Evolutionary conservation across 2,888 invertebrate genomes (phyloP), one percentile per base, ranked within the genome.

Genomic region (Therioaphis trifolii): DNA sequence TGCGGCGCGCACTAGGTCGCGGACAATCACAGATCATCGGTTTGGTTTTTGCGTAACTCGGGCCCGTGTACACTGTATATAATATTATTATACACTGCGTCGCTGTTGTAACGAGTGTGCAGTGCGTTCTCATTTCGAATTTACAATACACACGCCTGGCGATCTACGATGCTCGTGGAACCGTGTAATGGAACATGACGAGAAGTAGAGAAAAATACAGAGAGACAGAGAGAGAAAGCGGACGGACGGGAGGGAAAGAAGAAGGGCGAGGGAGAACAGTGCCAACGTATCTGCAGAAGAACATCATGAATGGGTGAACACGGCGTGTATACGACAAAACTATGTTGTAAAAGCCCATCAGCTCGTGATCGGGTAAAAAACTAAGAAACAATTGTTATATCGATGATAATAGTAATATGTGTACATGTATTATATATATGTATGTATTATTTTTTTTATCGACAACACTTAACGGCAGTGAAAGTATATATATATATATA

Each of bases 401-500:
- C n/a, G n/a, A 52, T 78, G 24, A 52, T 49, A 49, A 77, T 68
- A 52, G 18, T 18, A 49, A 49, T 49, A 49, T 49, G 18, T 5
- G 7, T 18, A 18, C 18, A 18, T 5, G 18, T 14, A 14, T 14
- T 46, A 15, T 46, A 14, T 46, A 15, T 9, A 46, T 9, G 15
- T 46, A 14, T 46, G 14, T 46, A 46, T 63, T 29, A 14, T 69
- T 43, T 75, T 66, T 72, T 80, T 49, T 29, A 21, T 61, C 35
- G 71, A 49, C 43, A 58, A 79, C 72, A 80, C n/a, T 74, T 43
- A 18, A 46, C 21, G n/a, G n/a, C 63, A 52, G 72, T 74, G 80
- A 80, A 80, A 80, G 71, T 74, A 71, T 21, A n/a, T 27, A 55
- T 49, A n/a, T n/a, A n/a, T n/a, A n/a, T n/a, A n/a, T n/a, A n/a